These are phyloP conservation scores for Takifugu bimaculatus DNA, from an alignment of 2,113 vertebrate species.

Conservation along the genomic window DNA sequence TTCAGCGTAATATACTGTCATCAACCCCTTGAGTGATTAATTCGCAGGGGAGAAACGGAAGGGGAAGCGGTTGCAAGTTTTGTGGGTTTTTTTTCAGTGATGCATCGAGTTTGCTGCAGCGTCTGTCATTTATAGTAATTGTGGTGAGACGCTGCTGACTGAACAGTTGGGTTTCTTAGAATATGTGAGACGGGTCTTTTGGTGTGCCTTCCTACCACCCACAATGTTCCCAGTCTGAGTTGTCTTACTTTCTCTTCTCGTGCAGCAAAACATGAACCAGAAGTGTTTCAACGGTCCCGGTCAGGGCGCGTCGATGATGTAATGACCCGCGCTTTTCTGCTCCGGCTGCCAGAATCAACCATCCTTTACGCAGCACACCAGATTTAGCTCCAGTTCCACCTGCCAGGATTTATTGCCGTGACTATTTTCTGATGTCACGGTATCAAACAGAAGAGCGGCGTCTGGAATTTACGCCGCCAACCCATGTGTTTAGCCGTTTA, in stretches of 20 bases:
- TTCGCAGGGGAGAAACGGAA: slow-evolving; percentile 48
- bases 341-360: slow-evolving; percentile 31
- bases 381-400: slow-evolving; percentile 6
- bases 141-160: slow-evolving; percentile 24
- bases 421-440: slow-evolving; percentile 25
- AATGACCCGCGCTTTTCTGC: slow-evolving; percentile 23
- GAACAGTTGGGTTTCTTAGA: slow-evolving; percentile 43
- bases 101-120: slow-evolving; percentile 18
- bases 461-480: slow-evolving; percentile 28
- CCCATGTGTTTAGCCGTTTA: slow-evolving; percentile 22
- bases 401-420: not conserved
- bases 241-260: slow-evolving; percentile 7
- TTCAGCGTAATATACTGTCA: slow-evolving; percentile 30
- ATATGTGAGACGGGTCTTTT: slow-evolving; percentile 26
- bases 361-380: slow-evolving; percentile 21
- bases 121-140: slow-evolving; percentile 53
- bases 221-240: not conserved
- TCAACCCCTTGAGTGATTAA: slow-evolving; percentile 13
- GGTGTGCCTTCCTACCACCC: slow-evolving; percentile 13
- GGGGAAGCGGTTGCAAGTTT: slow-evolving; percentile 46
- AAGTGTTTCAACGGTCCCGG: slow-evolving; percentile 8
- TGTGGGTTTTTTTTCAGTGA: slow-evolving; percentile 32
- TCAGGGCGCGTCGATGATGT: slow-evolving; percentile 24
- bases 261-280: not conserved
- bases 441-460: slow-evolving; percentile 22